Evolutionary conservation across 23 tunicate genomes (phyloP), one percentile per base, ranked within the genome.

Genomic region (Diplosoma virens): DNA sequence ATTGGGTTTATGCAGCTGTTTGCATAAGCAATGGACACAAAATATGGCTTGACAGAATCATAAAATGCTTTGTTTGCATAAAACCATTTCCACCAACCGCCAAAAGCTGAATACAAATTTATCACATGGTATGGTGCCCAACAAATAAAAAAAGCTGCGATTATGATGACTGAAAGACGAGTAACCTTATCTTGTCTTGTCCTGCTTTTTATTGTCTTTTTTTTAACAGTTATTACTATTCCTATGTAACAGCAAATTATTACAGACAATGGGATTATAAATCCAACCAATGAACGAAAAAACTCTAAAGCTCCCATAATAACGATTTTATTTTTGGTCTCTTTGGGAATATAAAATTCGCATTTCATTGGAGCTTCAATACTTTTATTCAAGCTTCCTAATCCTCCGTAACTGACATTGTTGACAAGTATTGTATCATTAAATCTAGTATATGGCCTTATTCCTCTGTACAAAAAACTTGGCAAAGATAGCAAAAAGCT

Each of bases 1-100:
- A 89, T 26, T 5, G 96, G 96, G 60, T 89, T 89, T 30, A 89
- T 78, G 48, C 84, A 82, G 67, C 96, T 89, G 81, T 89, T 89
- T 36, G 96, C 83, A 37, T 82, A 89, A 20, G 88, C 96, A 59
- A 89, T 71, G 33, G 79, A 76, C 7, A 89, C 30, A 37, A 61
- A 61, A 37, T 17, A 34, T 11, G 74, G 74, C 25, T 34, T 35
- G 52, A 67, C 3, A 18, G 52, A 3, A 17, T 17, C 7, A 22
- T 34, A 67, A 11, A 36, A 7, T 34, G 74, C 24, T 9, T 16
- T 26, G 25, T 67, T 21, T 3, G 27, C 74, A 2, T 26, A 52
- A 35, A 71, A 71, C 33, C 55, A 32, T 16, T 52, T 54, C 87
- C 81, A 82, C 96, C 96, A 89, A 29, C 96, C 96, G 0, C 52